These are phyloP conservation scores for Varroa destructor DNA, from an alignment of 1,140 invertebrate species.

Conservation along the genomic window DNA sequence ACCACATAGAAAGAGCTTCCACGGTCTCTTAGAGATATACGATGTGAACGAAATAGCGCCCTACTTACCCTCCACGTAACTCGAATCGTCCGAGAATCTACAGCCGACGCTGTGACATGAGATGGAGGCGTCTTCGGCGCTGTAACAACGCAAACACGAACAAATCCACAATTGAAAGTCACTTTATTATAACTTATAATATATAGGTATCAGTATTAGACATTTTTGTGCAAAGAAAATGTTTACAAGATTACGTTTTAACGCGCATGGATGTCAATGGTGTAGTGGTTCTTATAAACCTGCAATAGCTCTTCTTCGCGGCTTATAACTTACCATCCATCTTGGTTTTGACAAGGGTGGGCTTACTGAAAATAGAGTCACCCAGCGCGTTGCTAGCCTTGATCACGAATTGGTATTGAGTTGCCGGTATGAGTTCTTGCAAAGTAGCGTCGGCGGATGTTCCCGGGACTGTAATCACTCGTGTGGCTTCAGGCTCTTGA, in stretches of 20 bases:
- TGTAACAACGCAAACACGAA: slow-evolving; percentile 3
- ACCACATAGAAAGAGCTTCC: slow-evolving; percentile 21
- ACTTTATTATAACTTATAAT: too few species aligned
- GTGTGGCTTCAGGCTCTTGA: slow-evolving; percentile 23
- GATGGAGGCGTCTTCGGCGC: slow-evolving; percentile 36
- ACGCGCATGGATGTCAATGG: too few species aligned
- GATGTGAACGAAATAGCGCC: too few species aligned
- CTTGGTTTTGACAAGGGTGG: slow-evolving; percentile 20
- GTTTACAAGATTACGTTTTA: too few species aligned
- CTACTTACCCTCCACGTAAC: slow-evolving; percentile 35
- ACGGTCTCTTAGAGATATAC: slow-evolving; percentile 28
- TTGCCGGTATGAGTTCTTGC: slow-evolving; percentile 21
- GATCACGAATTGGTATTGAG: slow-evolving; percentile 22
- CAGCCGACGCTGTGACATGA: slow-evolving; percentile 33
- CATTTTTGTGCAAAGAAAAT: too few species aligned
- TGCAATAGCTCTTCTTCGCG: too few species aligned
- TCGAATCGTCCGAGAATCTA: slow-evolving; percentile 34
- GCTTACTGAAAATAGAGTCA: slow-evolving; percentile 25
- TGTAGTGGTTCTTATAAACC: too few species aligned
- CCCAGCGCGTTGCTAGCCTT: slow-evolving; percentile 23
- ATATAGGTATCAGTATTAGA: too few species aligned
- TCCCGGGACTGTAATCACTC: slow-evolving; percentile 12
- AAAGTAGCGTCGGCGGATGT: slow-evolving; percentile 18
- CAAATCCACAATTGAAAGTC: too few species aligned
- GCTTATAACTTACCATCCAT: slow-evolving; percentile 10